Evolutionary conservation across 2,888 invertebrate genomes (phyloP).

Genomic region (Sisyra nigra): DNA sequence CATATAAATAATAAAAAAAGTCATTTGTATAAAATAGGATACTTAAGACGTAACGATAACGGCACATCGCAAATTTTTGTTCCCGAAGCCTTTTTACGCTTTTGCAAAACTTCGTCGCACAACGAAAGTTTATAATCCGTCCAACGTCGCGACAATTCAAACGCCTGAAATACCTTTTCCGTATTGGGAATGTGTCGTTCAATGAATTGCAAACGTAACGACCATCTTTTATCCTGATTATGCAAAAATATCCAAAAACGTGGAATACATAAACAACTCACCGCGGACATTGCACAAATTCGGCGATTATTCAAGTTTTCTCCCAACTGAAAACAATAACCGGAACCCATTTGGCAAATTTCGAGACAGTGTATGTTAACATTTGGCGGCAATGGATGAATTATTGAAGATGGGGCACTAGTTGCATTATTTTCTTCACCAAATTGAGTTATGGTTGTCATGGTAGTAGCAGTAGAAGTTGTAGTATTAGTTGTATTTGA

Average conservation of each 20-base stretch:
- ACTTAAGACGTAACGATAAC: no score
- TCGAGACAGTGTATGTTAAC: slow-evolving; percentile 1
- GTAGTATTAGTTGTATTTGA: no score
- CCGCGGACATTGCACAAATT: slow-evolving; percentile 20
- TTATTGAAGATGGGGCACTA: no score
- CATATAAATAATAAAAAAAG: no score
- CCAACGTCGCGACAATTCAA: slow-evolving; percentile 8
- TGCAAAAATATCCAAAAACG: slow-evolving; percentile 23
- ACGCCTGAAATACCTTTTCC: slow-evolving; percentile 19
- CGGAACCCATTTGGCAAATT: not conserved
- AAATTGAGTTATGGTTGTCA: no score
- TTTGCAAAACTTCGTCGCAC: no score
- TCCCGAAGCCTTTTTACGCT: no score
- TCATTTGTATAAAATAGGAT: no score
- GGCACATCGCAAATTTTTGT: no score
- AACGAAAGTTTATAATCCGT: no score
- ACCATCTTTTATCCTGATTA: slow-evolving; percentile 26
- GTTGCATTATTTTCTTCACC: no score
- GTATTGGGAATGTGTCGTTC: slow-evolving; percentile 21
- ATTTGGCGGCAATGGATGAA: not conserved
- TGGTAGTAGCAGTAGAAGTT: no score
- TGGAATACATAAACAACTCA: slow-evolving; percentile 24
- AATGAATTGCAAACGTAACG: slow-evolving; percentile 22
- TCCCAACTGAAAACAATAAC: slow-evolving; percentile 13
- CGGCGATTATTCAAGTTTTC: slow-evolving; percentile 24